phyloP scores from a whole-genome alignment of 1,140 invertebrate species.

The Pentalonia nigronervosa region DNA sequence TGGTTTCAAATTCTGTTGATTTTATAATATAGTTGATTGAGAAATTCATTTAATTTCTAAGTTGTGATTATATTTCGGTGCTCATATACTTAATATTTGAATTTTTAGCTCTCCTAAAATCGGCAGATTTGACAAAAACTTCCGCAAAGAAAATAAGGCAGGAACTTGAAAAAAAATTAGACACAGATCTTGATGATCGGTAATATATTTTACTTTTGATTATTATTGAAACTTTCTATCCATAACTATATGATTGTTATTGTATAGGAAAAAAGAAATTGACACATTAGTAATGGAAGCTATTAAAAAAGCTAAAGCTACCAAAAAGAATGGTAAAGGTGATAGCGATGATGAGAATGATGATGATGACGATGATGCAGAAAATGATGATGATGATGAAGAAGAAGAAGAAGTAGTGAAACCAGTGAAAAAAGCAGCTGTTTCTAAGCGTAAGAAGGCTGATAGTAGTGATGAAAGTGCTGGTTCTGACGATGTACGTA shows the following conservation, averaged over 20 bases:
- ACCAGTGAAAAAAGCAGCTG: conserved; percentile 68
- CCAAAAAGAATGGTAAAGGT: conserved; percentile 69
- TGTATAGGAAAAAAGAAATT: conserved; percentile 80
- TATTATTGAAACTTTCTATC: neutral
- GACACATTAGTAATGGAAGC: conserved; percentile 84
- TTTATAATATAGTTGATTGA: too few species aligned
- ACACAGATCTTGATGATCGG: conserved; percentile 75
- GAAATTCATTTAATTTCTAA: neutral
- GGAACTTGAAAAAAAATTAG: conserved; percentile 83
- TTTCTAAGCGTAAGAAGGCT: conserved; percentile 69
- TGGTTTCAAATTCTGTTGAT: too few species aligned
- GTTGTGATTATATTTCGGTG: neutral
- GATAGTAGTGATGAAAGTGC: conserved; percentile 71
- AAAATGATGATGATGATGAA: conserved; percentile 65
- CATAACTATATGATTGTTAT: conserved; percentile 9
- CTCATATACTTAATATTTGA: neutral
- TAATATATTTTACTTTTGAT: conserved; percentile 61
- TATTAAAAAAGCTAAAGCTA: conserved; percentile 68
- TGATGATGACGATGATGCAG: conserved; percentile 68
- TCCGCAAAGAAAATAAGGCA: conserved; percentile 91
- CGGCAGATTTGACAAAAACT: conserved; percentile 82
- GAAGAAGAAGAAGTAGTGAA: conserved; percentile 70
- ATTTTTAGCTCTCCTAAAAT: conserved; percentile 80
- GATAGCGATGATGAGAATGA: conserved; percentile 67
- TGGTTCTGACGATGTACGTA: conserved; percentile 64